Evolutionary conservation across 2,113 vertebrate genomes (phyloP), one percentile per base, ranked within the genome.

Genomic region (Cinclus mexicanus): DNA sequence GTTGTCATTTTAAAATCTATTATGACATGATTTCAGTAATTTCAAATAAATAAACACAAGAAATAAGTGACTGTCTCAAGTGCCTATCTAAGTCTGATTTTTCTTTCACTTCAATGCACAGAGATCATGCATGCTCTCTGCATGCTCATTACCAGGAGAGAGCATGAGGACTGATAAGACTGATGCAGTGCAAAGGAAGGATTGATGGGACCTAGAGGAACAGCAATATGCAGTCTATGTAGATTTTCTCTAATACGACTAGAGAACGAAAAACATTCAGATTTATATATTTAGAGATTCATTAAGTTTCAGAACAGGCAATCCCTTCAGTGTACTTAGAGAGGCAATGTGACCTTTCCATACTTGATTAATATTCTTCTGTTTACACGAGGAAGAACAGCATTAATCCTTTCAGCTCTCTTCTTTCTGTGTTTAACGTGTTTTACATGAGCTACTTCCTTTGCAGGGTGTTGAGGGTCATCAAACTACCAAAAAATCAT

Each of bases 311-410:
- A 63, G 60, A 63, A 71, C 26, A 96, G 72, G 25, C 52, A 87
- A 78, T 91, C 64, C 47, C 47, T 93, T 83, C 72, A 77, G 77
- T 65, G 50, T 33, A 46, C n/a, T 86, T 81, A 47, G 28, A 77
- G 59, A 94, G 47, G 59, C 67, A 89, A 86, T 63, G 63, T 59
- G 77, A 89, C 89, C 87, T 96, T 96, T 95, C 69, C 42, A 26
- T 87, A 89, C 77, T 74, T 24, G 13, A 92, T 86, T 89, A 89
- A 90, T 92, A 91, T 83, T 74, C 64, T 86, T 83, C 68, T 96
- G 50, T 96, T 95, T 95, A 93, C 77, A 84, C 2, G 4, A 29
- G 50, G 64, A 91, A 77, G 64, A 89, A 42, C n/a, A 75, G n/a
- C 47, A 84, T 84, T 93, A 87, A 89, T 78, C 55, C 69, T 89